Conservation (phyloP, 2,113 vertebrate species). For the Stigmatopora nigra region DNA sequence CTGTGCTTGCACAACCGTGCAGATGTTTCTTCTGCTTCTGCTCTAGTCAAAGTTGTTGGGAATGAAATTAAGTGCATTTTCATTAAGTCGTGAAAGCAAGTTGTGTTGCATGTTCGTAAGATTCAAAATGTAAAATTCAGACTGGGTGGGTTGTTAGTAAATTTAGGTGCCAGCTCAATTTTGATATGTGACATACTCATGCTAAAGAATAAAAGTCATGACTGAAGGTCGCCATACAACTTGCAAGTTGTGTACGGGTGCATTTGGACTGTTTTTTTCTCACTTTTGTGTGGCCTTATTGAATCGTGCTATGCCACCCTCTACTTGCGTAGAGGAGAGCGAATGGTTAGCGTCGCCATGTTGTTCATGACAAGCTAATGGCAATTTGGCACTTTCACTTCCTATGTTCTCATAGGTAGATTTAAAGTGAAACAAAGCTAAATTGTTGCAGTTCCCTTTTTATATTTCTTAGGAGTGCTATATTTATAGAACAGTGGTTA, state of each 20-base stretch:
- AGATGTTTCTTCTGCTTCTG: conserved; percentile 13
- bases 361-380: background rate
- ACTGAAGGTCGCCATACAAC: background rate
- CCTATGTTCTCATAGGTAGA: background rate
- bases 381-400: background rate
- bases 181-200: too few species aligned
- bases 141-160: too few species aligned
- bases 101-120: background rate
- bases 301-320: background rate
- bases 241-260: too few species aligned
- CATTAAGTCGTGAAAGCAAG: background rate
- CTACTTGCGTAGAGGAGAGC: background rate
- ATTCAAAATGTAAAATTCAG: background rate
- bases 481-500: background rate
- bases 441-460: conserved; percentile 1
- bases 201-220: too few species aligned
- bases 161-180: too few species aligned
- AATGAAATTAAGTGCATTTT: background rate
- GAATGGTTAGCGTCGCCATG: background rate
- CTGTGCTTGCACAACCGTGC: conserved; percentile 30
- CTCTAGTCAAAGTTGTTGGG: background rate
- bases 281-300: background rate
- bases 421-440: background rate
- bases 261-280: background rate
- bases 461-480: background rate